Evolutionary conservation across 2,113 vertebrate species (phyloP).

Genomic region (Chiloscyllium plagiosum): DNA sequence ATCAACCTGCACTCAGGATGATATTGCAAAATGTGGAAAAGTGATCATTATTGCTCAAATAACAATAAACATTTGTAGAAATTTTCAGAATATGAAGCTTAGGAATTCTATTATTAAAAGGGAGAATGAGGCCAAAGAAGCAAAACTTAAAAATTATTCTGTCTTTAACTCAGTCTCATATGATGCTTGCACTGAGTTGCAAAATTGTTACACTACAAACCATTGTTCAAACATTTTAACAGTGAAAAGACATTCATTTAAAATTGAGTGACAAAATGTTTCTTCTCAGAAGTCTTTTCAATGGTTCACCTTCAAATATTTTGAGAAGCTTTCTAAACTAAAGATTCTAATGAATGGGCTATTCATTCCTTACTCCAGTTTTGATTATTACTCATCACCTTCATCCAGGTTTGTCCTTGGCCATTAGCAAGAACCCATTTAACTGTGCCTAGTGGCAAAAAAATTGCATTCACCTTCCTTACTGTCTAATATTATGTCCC

Average conservation of each 20-base stretch:
- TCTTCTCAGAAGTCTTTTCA: neutral
- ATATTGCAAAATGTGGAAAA: neutral
- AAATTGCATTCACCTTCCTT: neutral
- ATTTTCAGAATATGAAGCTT: neutral
- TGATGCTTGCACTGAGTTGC: neutral
- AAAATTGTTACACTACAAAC: neutral
- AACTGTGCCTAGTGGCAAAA: neutral
- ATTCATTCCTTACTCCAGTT: neutral
- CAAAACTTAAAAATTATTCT: neutral
- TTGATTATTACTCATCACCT: neutral
- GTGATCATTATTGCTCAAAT: neutral
- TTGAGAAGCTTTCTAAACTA: neutral
- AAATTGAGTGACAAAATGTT: neutral
- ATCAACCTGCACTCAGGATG: neutral
- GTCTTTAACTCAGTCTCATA: neutral
- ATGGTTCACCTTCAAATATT: neutral
- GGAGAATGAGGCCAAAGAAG: neutral
- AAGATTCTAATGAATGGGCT: neutral
- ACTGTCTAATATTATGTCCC: neutral
- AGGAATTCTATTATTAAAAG: neutral
- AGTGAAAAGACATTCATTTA: neutral
- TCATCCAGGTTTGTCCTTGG: neutral
- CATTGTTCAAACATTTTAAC: neutral
- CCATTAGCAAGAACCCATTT: neutral
- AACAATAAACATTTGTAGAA: neutral